Evolutionary conservation across 2,797 vertebrate genomes (phyloP), one percentile per base, ranked within the genome.

Genomic region (Arnoldichthys spilopterus): DNA sequence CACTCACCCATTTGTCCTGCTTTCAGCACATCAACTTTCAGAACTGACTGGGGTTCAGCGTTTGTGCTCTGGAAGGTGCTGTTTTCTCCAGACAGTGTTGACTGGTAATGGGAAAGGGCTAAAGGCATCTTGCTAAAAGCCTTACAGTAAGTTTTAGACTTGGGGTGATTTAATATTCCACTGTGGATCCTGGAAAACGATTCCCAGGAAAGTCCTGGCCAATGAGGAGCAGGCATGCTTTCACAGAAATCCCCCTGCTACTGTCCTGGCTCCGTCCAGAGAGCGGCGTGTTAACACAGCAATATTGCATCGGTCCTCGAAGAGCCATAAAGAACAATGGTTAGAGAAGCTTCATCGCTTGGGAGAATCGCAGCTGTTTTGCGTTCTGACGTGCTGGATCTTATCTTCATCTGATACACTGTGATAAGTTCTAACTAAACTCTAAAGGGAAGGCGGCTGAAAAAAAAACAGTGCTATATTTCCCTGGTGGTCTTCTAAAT

Each of bases 381-480:
- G 20, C 20, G 16, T 22, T 76, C 56, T 58, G 34, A 63, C 63
- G 56, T 49, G 37, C n/a, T 20, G 62, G 69, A 30, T 22, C 45
- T 51, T 37, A 37, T 51, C 81, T 51, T 49, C 37, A 51, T n/a
- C 26, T 68, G 59, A 78, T 58, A 3, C 47, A n/a, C 59, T 22
- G 77, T 64, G 47, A 43, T 72, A 54, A 32, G 51, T 51, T 69
- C 43, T 49, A 51, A 69, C 51, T 30, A 51, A 45, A 54, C 69
- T 22, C 34, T 22, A 43, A n/a, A 59, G 20, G 69, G 16, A 61
- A 56, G 68, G 67, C 22, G 11, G 69, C 37, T 54, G 32, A 63
- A 63, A 51, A 28, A 63, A 47, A n/a, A n/a, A n/a, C n/a, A 34
- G 43, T 12, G 40, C 45, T 24, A 43, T 49, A 45, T 54, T 76